A percentile compares a stretch with the other conserved stretches of the same genome.
Conservation (phyloP, 2,888 invertebrate species). For the Clanis bilineata region DNA sequence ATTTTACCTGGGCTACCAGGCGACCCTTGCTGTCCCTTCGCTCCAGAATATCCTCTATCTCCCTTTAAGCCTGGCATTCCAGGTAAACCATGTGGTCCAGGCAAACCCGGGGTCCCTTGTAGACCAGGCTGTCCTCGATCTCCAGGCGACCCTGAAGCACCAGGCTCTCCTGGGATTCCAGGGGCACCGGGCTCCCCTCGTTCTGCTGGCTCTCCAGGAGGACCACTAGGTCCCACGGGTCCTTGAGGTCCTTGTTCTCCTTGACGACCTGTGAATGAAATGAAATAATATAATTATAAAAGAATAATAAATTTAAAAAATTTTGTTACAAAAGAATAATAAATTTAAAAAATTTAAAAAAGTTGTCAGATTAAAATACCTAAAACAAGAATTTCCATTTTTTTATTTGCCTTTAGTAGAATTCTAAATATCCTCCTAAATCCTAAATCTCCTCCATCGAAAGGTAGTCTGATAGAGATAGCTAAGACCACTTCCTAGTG, state of each 20-base stretch:
- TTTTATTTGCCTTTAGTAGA: too few relatives aligned
- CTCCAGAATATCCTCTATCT: slow-evolving; percentile 86
- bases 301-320: not conserved
- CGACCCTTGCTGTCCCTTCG: slow-evolving; percentile 89
- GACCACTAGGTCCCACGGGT: slow-evolving; percentile 87
- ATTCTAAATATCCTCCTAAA: too few relatives aligned
- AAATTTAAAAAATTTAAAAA: too few relatives aligned
- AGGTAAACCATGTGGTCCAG: slow-evolving; percentile 86
- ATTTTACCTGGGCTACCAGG: slow-evolving; percentile 80
- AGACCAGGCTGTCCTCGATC: slow-evolving; percentile 88
- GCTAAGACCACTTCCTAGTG: not conserved
- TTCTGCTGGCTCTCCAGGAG: slow-evolving; percentile 91
- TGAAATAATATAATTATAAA: not conserved
- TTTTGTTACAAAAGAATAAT: too few relatives aligned
- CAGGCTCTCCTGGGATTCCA: slow-evolving; percentile 86
- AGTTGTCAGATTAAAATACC: too few relatives aligned
- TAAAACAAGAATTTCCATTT: too few relatives aligned
- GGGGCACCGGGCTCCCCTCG: slow-evolving; percentile 89
- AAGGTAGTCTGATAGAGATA: too few relatives aligned
- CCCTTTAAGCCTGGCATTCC: slow-evolving; percentile 89
- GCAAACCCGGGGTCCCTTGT: slow-evolving; percentile 86
- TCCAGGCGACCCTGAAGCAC: slow-evolving; percentile 88
- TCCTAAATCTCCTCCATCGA: too few relatives aligned
- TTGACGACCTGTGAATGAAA: slow-evolving; percentile 81
- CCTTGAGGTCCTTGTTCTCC: slow-evolving; percentile 91